Evolutionary conservation across 2,888 invertebrate genomes (phyloP), one percentile per base, ranked within the genome.

Genomic region (Chrysodeixis includens): DNA sequence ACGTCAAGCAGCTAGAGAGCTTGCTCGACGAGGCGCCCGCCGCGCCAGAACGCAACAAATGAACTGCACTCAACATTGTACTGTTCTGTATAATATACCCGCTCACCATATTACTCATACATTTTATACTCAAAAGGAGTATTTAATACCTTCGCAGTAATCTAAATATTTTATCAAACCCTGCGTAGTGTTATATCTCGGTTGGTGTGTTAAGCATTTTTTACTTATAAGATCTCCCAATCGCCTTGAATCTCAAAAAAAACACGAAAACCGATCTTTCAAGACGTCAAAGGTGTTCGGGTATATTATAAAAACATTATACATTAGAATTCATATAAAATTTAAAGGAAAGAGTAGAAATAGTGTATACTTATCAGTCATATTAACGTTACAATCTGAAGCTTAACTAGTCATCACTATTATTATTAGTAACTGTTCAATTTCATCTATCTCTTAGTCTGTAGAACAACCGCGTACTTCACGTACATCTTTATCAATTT

Each of bases 1-100:
- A 96, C 60, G 96, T 96, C 0, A 95, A 96, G 16, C 96, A 97
- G 62, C 93, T 97, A 10, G 96, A 95, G 66, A 91, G 90, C 20
- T 89, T 97, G 20, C 91, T 97, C 10, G 96, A 96, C 76, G 93
- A 94, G 63, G 71, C 87, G 6, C 82, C 87, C 1, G 69, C 70
- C 16, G 56, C 79, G 5, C 66, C 75, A 1, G 63, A 71, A 20
- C 66, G 66, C 44, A 78, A 65, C 67, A 84, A 82, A 73, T 71
- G 69, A 74, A 70, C 57, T 46, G 44, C 16, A 58, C 26, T 62
- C 56, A 66, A 66, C 61, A 58, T 70, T 18, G 30, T 68, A 52
- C 22, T 66, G 49, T 74, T 69, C 20, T 62, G 66, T 35, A 74
- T 74, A 71, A 62, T 68, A 62, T 71, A 76, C 62, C 76, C 79